Evolutionary conservation across 23 tunicate genomes (phyloP).

Genomic region (Pegea sp.): DNA sequence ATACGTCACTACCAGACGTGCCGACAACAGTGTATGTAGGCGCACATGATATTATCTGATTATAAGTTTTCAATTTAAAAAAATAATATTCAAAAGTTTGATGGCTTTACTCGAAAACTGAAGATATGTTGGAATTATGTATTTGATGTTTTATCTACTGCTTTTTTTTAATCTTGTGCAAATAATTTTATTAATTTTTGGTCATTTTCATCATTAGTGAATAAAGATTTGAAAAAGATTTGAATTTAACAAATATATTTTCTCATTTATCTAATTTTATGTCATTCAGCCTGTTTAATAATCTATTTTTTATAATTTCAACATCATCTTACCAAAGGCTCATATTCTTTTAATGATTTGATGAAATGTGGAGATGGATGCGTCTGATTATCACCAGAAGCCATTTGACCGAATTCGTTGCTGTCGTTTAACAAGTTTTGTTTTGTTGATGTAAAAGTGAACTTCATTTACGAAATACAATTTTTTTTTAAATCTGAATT

Average conservation of each 20-base stretch:
- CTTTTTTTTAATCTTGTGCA: no score
- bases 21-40: conserved; percentile 53
- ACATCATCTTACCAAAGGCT: conserved; percentile 14
- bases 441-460: not conserved
- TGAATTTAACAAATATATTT: no score
- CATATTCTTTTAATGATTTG: conserved; percentile 30
- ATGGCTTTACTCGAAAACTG: no score
- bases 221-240: no score
- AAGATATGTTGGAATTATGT: not conserved
- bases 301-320: no score
- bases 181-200: no score
- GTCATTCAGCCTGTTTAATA: no score
- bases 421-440: conserved; percentile 2
- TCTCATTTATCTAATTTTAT: no score
- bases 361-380: conserved; percentile 39
- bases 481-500: no score
- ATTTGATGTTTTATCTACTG: no score
- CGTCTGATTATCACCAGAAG: conserved; percentile 40
- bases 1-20: conserved; percentile 17
- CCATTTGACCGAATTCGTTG: conserved; percentile 83
- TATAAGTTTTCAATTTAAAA: conserved; percentile 2
- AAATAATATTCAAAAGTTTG: not conserved
- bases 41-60: conserved; percentile 54
- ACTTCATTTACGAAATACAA: not conserved
- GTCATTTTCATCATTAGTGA: no score